These are phyloP conservation scores for Notolepis coatsorum DNA, from an alignment of 2,797 vertebrate genomes.

Conservation along the genomic window DNA sequence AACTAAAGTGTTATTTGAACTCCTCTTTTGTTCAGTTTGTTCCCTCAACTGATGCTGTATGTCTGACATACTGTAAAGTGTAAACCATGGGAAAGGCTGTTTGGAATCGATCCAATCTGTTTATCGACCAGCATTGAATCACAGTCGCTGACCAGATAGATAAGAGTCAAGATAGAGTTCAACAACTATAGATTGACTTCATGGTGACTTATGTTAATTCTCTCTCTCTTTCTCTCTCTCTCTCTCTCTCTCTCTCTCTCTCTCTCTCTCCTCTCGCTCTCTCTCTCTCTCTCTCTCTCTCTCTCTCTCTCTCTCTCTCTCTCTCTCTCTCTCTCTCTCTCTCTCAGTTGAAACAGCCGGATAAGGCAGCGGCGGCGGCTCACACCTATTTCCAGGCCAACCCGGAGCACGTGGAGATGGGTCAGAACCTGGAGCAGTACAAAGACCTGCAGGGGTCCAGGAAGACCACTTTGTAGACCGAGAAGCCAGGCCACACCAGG, in stretches of 20 bases:
- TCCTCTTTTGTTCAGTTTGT: not conserved
- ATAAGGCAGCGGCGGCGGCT: slow-evolving; percentile 92
- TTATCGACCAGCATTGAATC: not conserved
- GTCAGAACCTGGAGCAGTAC: slow-evolving; percentile 91
- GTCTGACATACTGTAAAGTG: too few species aligned
- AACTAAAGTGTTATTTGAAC: not conserved
- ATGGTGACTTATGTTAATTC: not conserved
- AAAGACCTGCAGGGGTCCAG: slow-evolving; percentile 74
- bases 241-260: not conserved
- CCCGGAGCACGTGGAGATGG: slow-evolving; percentile 95
- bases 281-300: not conserved
- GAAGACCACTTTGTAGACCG: slow-evolving; percentile 84
- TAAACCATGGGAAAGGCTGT: slow-evolving; percentile 1
- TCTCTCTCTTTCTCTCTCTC: too few species aligned
- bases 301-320: not conserved
- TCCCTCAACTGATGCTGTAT: not conserved
- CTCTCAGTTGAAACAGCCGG: slow-evolving; percentile 87
- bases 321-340: slow-evolving; percentile 10
- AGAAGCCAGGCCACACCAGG: slow-evolving; percentile 91
- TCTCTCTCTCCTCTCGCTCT: not conserved
- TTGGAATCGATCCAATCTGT: not conserved
- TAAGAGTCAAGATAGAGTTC: too few species aligned
- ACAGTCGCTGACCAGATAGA: not conserved
- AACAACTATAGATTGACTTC: not conserved
- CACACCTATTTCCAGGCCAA: slow-evolving; percentile 98